Evolutionary conservation across 2,113 vertebrate species (phyloP), one percentile per base, ranked within the genome.

Genomic region (Plestiodon gilberti): DNA sequence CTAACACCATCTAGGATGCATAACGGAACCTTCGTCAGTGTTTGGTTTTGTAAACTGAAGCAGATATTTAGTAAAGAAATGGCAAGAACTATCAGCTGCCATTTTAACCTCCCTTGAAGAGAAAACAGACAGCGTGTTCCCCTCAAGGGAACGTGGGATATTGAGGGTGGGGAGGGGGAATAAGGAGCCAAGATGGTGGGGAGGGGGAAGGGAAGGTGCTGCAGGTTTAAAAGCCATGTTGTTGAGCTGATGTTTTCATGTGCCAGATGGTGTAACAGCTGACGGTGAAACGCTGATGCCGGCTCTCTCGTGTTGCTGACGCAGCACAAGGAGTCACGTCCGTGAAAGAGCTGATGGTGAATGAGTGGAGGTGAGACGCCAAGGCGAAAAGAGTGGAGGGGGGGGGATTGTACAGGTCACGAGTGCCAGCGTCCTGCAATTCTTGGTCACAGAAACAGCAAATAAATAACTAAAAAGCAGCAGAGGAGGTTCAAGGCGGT

Each of bases 201-300:
- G 43, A 8, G 43, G 8, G 43, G 43, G 43, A 48, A 48, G 43
- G 8, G 43, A 48, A 22, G 43, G 59, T 33, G 57, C 57, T 40
- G 69, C 18, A 64, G 82, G 43, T 84, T 74, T 59, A 75, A 65
- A 79, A 75, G 20, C 69, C 57, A 13, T 28, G 28, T 85, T 86
- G 0, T 33, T 43, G 28, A 89, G 91, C 89, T 95, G 90, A 93
- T 90, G 88, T 92, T 87, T 57, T 78, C 89, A 87, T 1, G 33
- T 75, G 90, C 91, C 95, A 95, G 95, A 95, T 95, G 95, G 94
- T 89, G 87, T 89, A 94, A 92, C 95, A 95, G 95, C 93, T 95
- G 95, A 95, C 91, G 91, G 91, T 82, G 93, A 95, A 93, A 93
- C 89, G 93, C 94, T 95, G 93, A 94, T 93, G 93, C 93, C 90